Evolutionary conservation across 2,888 invertebrate species (phyloP).

Genomic region (Rhagonycha lutea): DNA sequence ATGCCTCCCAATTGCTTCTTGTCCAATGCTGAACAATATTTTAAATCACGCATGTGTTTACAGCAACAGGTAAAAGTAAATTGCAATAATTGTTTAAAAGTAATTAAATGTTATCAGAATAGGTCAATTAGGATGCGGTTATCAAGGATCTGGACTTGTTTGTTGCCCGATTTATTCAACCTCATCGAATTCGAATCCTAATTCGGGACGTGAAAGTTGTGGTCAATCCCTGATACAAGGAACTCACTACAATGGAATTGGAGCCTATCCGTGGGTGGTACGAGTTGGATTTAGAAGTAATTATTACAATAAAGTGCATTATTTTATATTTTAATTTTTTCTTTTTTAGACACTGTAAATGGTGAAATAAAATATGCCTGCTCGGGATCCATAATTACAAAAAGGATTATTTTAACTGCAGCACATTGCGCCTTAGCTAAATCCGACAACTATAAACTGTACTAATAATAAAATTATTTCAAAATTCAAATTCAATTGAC

Average conservation of each 20-base stretch:
- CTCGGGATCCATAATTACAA: slow-evolving; percentile 71
- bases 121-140: slow-evolving; percentile 64
- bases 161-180: slow-evolving; percentile 61
- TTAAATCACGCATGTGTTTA: slow-evolving; percentile 64
- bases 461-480: slow-evolving; percentile 45
- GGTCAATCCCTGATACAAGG: slow-evolving; percentile 70
- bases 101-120: slow-evolving; percentile 49
- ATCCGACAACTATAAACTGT: slow-evolving; percentile 77
- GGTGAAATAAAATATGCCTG: slow-evolving; percentile 76
- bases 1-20: slow-evolving; percentile 62
- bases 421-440: slow-evolving; percentile 81
- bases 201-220: slow-evolving; percentile 58
- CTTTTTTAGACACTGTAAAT: slow-evolving; percentile 64
- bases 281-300: slow-evolving; percentile 77
- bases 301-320: slow-evolving; percentile 17
- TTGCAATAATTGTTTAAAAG: background rate
- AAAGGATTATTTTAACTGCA: slow-evolving; percentile 69
- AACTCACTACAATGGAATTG: slow-evolving; percentile 67
- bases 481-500: background rate
- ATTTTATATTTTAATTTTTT: background rate
- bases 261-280: slow-evolving; percentile 77
- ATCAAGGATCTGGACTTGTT: slow-evolving; percentile 59
- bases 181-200: background rate
- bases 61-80: slow-evolving; percentile 59
- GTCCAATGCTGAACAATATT: slow-evolving; percentile 61